Conservation (phyloP, 2,113 vertebrate genomes). For the rabbit (Oryctolagus cuniculus) region mOryCun1.1 NC_091438.1:146747501-146748000, state of each 20-base stretch:
- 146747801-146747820: too few species aligned
- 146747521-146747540: neutral
- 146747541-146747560: rapidly evolving
- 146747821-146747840: too few species aligned
- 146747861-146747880: too few species aligned
- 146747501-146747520: neutral
- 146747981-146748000: neutral
- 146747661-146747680: rapidly evolving
- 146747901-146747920: too few species aligned
- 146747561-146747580: neutral
- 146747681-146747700: neutral
- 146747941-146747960: too few species aligned
- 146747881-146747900: too few species aligned
- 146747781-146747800: too few species aligned
- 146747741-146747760: neutral
- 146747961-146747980: neutral
- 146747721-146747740: neutral
- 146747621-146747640: neutral
- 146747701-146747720: neutral
- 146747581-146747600: neutral
- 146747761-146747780: too few species aligned
- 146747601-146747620: neutral
- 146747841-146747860: too few species aligned
- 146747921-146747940: too few species aligned
- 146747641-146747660: rapidly evolving